A percentile compares a stretch with the other conserved stretches of the same genome.
These are phyloP conservation scores for Diloba caeruleocephala DNA, from an alignment of 2,888 invertebrate genomes.

Conservation along the genomic window DNA sequence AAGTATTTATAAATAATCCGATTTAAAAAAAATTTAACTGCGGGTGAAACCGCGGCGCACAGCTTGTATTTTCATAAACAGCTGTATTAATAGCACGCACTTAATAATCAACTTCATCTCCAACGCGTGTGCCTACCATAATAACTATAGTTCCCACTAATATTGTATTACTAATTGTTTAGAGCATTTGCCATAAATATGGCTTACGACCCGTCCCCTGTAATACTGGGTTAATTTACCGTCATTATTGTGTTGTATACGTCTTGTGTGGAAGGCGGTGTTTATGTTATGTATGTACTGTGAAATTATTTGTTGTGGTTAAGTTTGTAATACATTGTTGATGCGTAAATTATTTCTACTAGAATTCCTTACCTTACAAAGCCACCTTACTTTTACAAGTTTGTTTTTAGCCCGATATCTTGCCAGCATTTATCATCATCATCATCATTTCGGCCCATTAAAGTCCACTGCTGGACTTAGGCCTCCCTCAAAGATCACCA, in stretches of 20 bases:
- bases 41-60: too few species aligned
- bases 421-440: too few species aligned
- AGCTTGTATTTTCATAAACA: not conserved
- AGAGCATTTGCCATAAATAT: slow-evolving; percentile 50
- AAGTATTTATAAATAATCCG: too few species aligned
- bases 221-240: slow-evolving; percentile 47
- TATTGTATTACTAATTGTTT: slow-evolving; percentile 54
- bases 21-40: too few species aligned
- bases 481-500: too few species aligned
- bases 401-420: too few species aligned
- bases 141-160: slow-evolving; percentile 28
- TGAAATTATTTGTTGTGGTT: slow-evolving; percentile 9
- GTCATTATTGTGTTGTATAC: slow-evolving; percentile 26
- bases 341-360: too few species aligned
- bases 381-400: too few species aligned
- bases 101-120: slow-evolving; percentile 32
- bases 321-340: not conserved
- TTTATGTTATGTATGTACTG: slow-evolving; percentile 33
- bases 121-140: slow-evolving; percentile 2
- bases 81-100: not conserved
- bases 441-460: too few species aligned
- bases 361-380: too few species aligned
- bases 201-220: slow-evolving; percentile 32
- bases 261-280: slow-evolving; percentile 11
- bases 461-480: too few species aligned